These are phyloP conservation scores for Catamblyrhynchus diadema DNA, from an alignment of 2,797 vertebrate genomes.

Conservation along the genomic window DNA sequence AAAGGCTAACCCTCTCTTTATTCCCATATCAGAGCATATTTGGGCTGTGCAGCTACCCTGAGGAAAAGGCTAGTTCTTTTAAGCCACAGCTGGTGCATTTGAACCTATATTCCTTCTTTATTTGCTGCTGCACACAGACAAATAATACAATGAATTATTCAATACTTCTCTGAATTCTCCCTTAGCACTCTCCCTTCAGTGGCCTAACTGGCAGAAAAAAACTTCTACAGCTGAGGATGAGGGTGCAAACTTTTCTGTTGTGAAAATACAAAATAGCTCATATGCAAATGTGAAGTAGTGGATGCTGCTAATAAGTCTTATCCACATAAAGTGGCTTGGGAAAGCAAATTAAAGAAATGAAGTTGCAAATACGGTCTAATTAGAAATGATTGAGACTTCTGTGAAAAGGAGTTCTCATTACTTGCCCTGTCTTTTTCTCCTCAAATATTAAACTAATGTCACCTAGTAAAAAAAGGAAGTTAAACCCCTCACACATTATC, in stretches of 20 bases:
- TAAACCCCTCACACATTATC: neutral
- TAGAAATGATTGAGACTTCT: neutral
- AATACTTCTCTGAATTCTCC: neutral
- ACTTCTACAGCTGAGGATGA: neutral
- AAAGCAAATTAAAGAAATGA: conserved; percentile 10
- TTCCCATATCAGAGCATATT: neutral
- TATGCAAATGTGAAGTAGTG: neutral
- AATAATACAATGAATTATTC: conserved; percentile 22
- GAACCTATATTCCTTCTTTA: neutral
- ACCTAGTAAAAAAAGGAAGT: neutral
- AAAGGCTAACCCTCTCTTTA: neutral
- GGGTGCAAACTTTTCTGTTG: neutral
- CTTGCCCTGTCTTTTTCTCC: neutral
- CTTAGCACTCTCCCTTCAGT: neutral
- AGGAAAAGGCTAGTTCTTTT: neutral
- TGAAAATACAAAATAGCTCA: neutral
- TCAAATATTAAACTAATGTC: neutral
- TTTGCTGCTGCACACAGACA: neutral
- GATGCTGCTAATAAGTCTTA: neutral
- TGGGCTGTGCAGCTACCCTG: neutral
- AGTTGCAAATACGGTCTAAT: conserved; percentile 4
- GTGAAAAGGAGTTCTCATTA: neutral
- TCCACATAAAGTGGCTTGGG: neutral
- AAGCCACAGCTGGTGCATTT: neutral
- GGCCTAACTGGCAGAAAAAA: neutral